Percentiles rank a stretch among this genome's conserved stretches.
phyloP scores from a whole-genome alignment of 2,797 vertebrate genomes.

The Platyrinchus mystaceus region DNA sequence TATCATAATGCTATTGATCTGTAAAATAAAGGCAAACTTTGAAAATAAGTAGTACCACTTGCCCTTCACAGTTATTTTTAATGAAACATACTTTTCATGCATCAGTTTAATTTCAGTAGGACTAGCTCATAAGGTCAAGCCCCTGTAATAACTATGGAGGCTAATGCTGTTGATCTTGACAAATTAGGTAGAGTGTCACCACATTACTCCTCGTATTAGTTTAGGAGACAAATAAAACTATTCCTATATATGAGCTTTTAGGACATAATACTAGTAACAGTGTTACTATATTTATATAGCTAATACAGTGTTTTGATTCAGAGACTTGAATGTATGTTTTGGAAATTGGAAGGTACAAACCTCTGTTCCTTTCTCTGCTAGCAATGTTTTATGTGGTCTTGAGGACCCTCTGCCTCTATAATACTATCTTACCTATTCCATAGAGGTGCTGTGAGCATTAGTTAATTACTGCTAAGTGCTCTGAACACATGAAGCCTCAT shows the following conservation, averaged over 20 bases:
- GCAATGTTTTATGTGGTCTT: background rate
- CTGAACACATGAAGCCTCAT: background rate
- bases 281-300: background rate
- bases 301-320: background rate
- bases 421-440: background rate
- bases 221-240: background rate
- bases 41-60: background rate
- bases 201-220: background rate
- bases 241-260: background rate
- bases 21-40: conserved; percentile 26
- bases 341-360: background rate
- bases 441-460: background rate
- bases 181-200: background rate
- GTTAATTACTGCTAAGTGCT: background rate
- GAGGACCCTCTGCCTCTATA: background rate
- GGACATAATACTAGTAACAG: background rate
- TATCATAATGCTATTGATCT: background rate
- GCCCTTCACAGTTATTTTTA: background rate
- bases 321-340: background rate
- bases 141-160: background rate
- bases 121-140: background rate
- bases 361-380: background rate
- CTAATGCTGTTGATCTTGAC: background rate
- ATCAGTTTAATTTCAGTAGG: conserved; percentile 9
- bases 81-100: conserved; percentile 3